Conservation (phyloP, 1,140 invertebrate genomes). For the Rhynchophorus ferrugineus region DNA sequence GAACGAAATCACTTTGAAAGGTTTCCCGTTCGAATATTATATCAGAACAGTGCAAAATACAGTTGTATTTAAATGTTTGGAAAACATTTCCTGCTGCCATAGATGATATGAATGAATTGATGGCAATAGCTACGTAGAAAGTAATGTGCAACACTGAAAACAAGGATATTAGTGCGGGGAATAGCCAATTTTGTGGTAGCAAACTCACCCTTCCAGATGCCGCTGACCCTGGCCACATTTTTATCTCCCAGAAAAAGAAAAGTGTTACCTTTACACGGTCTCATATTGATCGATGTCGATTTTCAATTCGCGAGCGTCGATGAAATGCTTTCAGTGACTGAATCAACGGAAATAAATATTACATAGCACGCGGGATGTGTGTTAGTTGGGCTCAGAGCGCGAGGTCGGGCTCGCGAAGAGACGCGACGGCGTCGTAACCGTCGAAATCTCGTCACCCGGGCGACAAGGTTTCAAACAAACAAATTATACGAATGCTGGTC, state of each 20-base stretch:
- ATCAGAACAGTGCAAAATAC: conserved; percentile 12
- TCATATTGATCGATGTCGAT: background rate
- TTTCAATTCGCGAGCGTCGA: background rate
- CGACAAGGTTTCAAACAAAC: no score
- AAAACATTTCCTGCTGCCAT: conserved; percentile 19
- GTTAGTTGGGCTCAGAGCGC: background rate
- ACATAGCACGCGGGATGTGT: background rate
- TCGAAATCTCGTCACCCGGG: no score
- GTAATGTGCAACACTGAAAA: conserved; percentile 15
- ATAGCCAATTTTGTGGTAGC: no score
- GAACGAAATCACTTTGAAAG: background rate
- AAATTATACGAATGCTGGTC: no score
- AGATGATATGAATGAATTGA: conserved; percentile 11
- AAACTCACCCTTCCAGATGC: conserved; percentile 19
- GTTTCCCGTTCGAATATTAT: conserved; percentile 4
- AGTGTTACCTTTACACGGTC: conserved; percentile 1
- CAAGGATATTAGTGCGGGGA: background rate
- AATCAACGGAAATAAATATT: background rate
- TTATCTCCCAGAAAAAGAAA: conserved; percentile 16
- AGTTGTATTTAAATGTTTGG: conserved; percentile 21
- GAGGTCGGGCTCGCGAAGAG: background rate
- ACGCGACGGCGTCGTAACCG: background rate
- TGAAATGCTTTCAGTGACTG: background rate
- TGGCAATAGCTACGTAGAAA: conserved; percentile 12
- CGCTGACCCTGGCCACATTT: conserved; percentile 14